A percentile compares a stretch with the other conserved stretches of the same genome.
phyloP scores from a whole-genome alignment of 2,113 vertebrate species.

The Cinclus cinclus region DNA sequence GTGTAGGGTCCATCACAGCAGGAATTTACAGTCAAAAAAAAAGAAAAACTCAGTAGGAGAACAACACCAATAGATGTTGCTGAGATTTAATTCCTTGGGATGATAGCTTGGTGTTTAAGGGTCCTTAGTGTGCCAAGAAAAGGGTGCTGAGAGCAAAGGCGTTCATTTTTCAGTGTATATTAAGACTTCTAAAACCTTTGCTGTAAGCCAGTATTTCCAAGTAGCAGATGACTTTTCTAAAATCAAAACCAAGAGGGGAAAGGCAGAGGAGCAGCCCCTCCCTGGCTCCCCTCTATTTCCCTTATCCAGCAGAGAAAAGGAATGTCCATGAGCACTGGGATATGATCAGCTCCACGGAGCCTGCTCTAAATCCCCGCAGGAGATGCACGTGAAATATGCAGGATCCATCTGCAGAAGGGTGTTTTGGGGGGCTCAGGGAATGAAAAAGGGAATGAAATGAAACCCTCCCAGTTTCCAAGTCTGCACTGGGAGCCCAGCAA shows the following conservation, averaged over 20 bases:
- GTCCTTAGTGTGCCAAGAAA: not conserved
- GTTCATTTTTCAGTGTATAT: rapidly evolving
- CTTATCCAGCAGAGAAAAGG: not conserved
- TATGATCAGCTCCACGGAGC: not conserved
- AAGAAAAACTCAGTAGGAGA: not conserved
- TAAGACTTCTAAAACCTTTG: not conserved
- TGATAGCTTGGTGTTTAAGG: not conserved
- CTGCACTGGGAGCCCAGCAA: constrained; percentile 9
- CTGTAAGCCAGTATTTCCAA: not conserved
- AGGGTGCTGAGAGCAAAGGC: not conserved
- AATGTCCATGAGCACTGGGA: not conserved
- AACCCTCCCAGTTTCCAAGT: not conserved
- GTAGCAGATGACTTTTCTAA: not conserved
- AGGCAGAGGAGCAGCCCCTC: not conserved
- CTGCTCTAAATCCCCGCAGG: not conserved
- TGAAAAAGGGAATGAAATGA: not conserved
- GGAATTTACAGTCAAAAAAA: not conserved
- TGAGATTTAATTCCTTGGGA: not conserved
- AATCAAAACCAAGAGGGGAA: not conserved
- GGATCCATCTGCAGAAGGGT: not conserved
- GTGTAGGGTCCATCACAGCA: not conserved
- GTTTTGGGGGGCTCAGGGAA: not conserved
- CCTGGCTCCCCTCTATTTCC: not conserved
- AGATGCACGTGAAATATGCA: not conserved
- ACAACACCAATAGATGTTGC: not conserved